Evolutionary conservation across 1,140 invertebrate species (phyloP), one percentile per base, ranked within the genome.

Genomic region (Mactra quadrangularis): DNA sequence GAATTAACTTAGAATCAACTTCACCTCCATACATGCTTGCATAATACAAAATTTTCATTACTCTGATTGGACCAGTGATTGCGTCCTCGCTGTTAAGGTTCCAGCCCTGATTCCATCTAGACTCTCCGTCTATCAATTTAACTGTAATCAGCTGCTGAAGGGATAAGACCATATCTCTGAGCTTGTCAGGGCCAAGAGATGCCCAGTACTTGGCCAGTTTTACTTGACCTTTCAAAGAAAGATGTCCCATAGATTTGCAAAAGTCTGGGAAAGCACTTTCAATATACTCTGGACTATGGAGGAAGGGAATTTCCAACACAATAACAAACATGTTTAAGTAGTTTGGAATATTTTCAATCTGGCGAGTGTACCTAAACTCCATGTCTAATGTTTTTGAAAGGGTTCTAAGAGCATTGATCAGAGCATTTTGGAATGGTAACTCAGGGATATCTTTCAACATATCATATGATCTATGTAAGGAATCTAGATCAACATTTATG

Each of bases 131-230:
- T 66, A 98, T 96, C 0, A 98, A 90, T 53, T 94, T 94, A 3
- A 95, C 93, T 0, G 97, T 98, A 74, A 98, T 96, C 19, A 98
- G 94, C 90, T 98, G 97, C 89, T 98, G 97, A 1, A 98, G 93
- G 31, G 95, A 95, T 89, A 97, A 95, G 38, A 98, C 92, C 84
- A 98, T 95, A 74, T 94, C 94, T 35, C 95, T 94, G 15, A 98
- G 92, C 70, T 95, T 95, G 50, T 95, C 94, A 75, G 95, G 94
- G 68, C 95, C 95, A 87, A 96, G 95, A 45, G 94, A 94, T 0
- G 96, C 95, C 97, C 97, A 98, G 9, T 96, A 94, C 3, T 95
- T 93, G 0, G 96, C 97, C 52, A 98, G 91, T 88, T 95, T 95
- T 0, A 96, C 96, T 94, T 97, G 97, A n/a, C 95, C 96, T 87